Percentiles rank a stretch among this genome's conserved stretches.
Conservation (phyloP, 2,113 vertebrate species). For the Microcebus griseorufus region DNA sequence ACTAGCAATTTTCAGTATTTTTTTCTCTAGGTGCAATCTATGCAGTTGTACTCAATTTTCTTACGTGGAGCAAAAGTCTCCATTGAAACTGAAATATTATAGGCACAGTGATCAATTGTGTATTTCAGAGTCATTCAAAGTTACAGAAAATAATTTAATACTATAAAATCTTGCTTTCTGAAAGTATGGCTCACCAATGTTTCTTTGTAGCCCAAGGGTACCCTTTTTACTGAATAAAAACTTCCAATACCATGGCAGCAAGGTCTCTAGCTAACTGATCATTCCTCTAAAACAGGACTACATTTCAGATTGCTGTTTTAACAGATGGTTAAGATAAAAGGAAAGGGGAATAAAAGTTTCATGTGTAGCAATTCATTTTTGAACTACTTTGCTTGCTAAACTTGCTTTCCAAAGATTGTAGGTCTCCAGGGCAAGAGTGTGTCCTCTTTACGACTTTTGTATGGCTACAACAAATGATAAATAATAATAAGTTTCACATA, state of each 20-base stretch:
- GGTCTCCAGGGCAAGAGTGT: conserved; percentile 18
- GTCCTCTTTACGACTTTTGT: conserved; percentile 40
- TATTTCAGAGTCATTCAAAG: conserved; percentile 64
- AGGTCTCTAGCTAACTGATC: conserved; percentile 47
- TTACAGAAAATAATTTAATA: conserved; percentile 71
- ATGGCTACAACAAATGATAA: conserved; percentile 32
- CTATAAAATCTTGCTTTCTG: conserved; percentile 56
- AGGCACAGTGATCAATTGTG: conserved; percentile 32
- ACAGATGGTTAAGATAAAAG: conserved; percentile 67
- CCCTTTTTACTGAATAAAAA: conserved; percentile 53
- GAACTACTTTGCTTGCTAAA: conserved; percentile 56
- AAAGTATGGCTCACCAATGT: conserved; percentile 42
- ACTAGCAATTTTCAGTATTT: not conserved
- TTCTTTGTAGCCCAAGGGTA: conserved; percentile 39
- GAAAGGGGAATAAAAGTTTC: conserved; percentile 62
- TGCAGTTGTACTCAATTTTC: conserved; percentile 54
- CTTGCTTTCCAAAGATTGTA: conserved; percentile 34
- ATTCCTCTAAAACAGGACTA: conserved; percentile 43
- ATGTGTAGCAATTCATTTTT: conserved; percentile 45
- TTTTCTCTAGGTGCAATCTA: conserved; percentile 29
- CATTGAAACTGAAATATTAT: conserved; percentile 18
- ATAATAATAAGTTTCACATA: not conserved
- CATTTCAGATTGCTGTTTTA: conserved; percentile 65
- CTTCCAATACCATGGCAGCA: not conserved
- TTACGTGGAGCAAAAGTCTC: conserved; percentile 40